Evolutionary conservation across 2,113 vertebrate genomes (phyloP), one percentile per base, ranked within the genome.

Genomic region (Edolisoma coerulescens): DNA sequence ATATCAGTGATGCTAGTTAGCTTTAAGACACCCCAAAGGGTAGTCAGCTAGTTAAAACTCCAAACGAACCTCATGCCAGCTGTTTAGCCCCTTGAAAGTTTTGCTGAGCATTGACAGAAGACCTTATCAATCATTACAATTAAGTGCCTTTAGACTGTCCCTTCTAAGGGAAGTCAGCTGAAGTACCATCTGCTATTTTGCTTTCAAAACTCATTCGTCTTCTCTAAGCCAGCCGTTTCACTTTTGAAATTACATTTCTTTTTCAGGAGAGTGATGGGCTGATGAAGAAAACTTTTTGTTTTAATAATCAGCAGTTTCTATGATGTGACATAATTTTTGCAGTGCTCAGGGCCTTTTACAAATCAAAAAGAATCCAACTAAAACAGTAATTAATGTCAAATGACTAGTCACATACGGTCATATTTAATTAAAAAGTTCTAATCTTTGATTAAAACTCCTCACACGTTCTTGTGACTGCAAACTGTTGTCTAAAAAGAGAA

Each of bases 351-450:
- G 95, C 94, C 91, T 96, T 97, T 97, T 97, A 94, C 87, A 96
- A 98, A 98, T 98, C 98, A 98, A 98, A 98, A 98, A 56, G 79
- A 98, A 98, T 97, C 89, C 93, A 97, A 95, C 95, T 97, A 97
- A 98, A 98, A 97, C 95, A 97, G 97, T 97, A 98, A 98, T 98
- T 98, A 98, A 98, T 98, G 98, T 97, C 97, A 98, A 98, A 97
- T 95, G 93, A 97, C 92, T 96, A 97, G 95, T 98, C 96, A 96
- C 96, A 98, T 97, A 98, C 94, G 16, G 83, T 95, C 21, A 56
- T 73, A 95, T 97, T 98, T 98, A 98, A 98, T 98, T 98, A 98
- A 98, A 97, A 98, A 98, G 94, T 98, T 97, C 95, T 98, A 97
- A 98, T 98, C 98, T 98, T 98, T 98, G 96, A 97, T 98, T 98